Percentiles rank a stretch among this genome's conserved stretches.
Evolutionary conservation across 2,797 vertebrate genomes (phyloP).

Genomic region (Mus spretus): DNA sequence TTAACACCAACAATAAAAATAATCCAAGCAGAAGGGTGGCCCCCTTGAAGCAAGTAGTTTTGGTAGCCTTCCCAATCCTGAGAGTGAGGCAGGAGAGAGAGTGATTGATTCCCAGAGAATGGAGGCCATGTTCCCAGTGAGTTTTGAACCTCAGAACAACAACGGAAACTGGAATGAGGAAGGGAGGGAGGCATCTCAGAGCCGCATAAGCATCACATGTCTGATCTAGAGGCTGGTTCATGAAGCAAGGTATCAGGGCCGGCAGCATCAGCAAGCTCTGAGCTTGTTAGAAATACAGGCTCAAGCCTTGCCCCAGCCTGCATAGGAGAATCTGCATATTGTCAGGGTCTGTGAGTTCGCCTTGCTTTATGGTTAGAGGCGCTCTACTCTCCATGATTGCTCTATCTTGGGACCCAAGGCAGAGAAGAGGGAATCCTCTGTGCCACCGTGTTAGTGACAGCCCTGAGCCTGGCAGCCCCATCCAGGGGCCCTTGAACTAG

Average conservation of each 20-base stretch:
- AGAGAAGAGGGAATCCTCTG: neutral
- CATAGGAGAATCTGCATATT: neutral
- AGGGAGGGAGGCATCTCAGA: neutral
- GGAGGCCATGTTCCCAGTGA: neutral
- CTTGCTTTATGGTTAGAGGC: neutral
- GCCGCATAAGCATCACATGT: neutral
- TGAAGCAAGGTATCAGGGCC: neutral
- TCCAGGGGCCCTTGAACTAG: neutral
- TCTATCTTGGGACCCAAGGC: neutral
- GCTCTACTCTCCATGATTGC: neutral
- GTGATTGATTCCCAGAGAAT: neutral
- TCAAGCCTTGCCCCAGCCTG: neutral
- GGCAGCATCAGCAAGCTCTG: neutral
- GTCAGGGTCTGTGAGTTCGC: neutral
- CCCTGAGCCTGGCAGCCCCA: conserved; percentile 70
- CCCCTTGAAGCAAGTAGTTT: neutral
- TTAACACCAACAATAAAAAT: neutral
- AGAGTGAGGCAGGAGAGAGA: neutral
- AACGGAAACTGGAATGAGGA: neutral
- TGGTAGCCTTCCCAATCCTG: neutral
- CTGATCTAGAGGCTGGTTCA: neutral
- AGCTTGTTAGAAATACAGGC: neutral
- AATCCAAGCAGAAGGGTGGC: neutral
- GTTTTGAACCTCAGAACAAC: neutral
- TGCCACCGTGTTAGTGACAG: neutral